These are phyloP conservation scores for Rallus crepitans DNA, from an alignment of 2,797 vertebrate genomes.

Conservation along the genomic window DNA sequence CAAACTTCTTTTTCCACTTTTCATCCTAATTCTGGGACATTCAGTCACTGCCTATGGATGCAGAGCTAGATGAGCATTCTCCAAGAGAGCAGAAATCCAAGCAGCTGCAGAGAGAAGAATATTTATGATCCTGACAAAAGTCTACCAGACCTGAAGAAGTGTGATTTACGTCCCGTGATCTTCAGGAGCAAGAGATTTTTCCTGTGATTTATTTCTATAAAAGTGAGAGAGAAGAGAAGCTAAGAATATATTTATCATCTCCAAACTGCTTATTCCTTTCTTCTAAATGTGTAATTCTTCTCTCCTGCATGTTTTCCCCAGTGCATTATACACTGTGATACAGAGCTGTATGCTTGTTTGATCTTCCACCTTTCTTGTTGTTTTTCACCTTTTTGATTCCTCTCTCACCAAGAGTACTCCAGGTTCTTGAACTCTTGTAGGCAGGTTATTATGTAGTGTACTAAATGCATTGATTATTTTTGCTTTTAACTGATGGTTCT, in stretches of 20 bases:
- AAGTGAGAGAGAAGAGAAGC: slow-evolving; percentile 31
- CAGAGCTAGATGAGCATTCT: background rate
- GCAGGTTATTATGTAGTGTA: background rate
- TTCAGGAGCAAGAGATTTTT: slow-evolving; percentile 22
- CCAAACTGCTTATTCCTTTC: slow-evolving; percentile 7
- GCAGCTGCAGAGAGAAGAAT: background rate
- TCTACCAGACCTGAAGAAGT: background rate
- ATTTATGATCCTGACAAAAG: slow-evolving; percentile 32
- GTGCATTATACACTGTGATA: background rate
- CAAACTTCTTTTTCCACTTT: background rate
- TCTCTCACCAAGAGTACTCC: background rate
- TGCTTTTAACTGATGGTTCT: background rate
- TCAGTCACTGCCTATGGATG: background rate
- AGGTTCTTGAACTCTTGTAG: background rate
- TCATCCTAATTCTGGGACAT: background rate
- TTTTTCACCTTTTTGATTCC: background rate
- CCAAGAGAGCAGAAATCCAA: slow-evolving; percentile 7
- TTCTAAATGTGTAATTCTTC: slow-evolving; percentile 21
- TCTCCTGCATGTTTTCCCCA: slow-evolving; percentile 10
- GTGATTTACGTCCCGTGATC: slow-evolving; percentile 19
- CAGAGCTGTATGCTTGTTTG: background rate
- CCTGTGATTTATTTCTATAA: slow-evolving; percentile 40
- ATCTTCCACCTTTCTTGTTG: background rate
- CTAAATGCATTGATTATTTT: background rate
- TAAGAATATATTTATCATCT: slow-evolving; percentile 56